Base-by-base conservation (phyloP, 2,888 invertebrate genomes). In the Trichacis sp. region DNA sequence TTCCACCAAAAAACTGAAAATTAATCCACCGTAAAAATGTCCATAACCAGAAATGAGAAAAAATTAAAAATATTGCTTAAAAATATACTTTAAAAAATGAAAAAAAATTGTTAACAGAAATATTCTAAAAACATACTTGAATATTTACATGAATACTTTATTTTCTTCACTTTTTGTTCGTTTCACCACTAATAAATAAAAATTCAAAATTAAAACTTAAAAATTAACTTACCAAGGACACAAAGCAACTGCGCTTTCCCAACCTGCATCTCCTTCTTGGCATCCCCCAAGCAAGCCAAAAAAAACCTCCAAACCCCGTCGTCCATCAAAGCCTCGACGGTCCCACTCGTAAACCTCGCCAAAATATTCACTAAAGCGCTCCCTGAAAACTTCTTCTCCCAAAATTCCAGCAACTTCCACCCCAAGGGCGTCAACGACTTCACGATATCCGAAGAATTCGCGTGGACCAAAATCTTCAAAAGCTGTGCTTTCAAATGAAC, bases 241-340 rank as follows among this genome's bases (percentile, higher is more conserved):
- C 86, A 83, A 5, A 87, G 85, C 45, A 78, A 78, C 36, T 82
- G 79, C 6, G 82, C 82, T 54, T 82, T 85, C 45, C 86, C 83
- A 18, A 85, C 73, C 30, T 54, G 63, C 2, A 87, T 85, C 52
- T 85, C 84, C 2, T 62, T 29, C 51, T 87, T 86, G 62, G 89
- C 86, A 57, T 87, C 87, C 53, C 86, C 86, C 48, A 92, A 82
- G 1, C 87, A 86, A 0, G 78, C 76, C 72, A 87, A 86, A 51
- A 93, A 86, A 1, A 91, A 86, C 19, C 85, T 79, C 90, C 90
- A 92, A 0, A 89, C 86, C 15, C 81, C 74, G 2, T 86, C 78
- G 5, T 84, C 74, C 1, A 86, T 85, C 8, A 87, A 77, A 6
- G 87, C 77, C 19, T 85, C 78, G n/a, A 77, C 77, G 0, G 87